Evolutionary conservation across 2,888 invertebrate species (phyloP), one percentile per base, ranked within the genome.

Genomic region (Marronus borbonicus): DNA sequence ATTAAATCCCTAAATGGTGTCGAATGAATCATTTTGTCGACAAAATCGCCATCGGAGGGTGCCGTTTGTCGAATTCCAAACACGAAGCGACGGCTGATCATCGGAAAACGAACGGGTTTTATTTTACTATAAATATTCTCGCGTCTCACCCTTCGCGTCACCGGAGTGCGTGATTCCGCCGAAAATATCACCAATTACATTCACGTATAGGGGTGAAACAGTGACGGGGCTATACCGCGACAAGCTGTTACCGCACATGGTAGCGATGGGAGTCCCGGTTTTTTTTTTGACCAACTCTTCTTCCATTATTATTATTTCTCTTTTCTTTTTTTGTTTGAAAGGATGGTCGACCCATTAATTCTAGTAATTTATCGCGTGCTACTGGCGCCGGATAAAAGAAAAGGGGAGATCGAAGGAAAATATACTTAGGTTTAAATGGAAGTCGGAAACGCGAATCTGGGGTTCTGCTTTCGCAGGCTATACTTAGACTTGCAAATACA

Each of bases 161-260:
- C 14, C 31, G 62, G 24, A 8, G 28, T 62, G 62, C 62, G 62
- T 62, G 62, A 62, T 62, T 31, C 24, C 28, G 31, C 10, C 62
- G 31, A 62, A 62, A 62, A 62, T 62, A 62, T 62, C 31, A 62
- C 62, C 28, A 62, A 62, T 62, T 62, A 62, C 3, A 62, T 24
- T n/a, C 28, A 31, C 28, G 28, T 58, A 36, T 5, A 58, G 20
- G 55, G 55, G 31, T 12, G 62, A 62, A 62, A 62, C 20, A 4
- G 31, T 28, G 31, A 28, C 62, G 31, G 20, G 20, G 20, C 62
- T 31, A 14, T 28, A 31, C 5, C 28, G 62, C 28, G 62, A 62
- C 62, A 24, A 62, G 28, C 62, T 62, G 62, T 62, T 62, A 24
- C 55, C 17, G 44, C 55, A n/a, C 55, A 55, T 5, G 55, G 17